Evolutionary conservation across 2,888 invertebrate genomes (phyloP), one percentile per base, ranked within the genome.

Genomic region (Dilophus febrilis): DNA sequence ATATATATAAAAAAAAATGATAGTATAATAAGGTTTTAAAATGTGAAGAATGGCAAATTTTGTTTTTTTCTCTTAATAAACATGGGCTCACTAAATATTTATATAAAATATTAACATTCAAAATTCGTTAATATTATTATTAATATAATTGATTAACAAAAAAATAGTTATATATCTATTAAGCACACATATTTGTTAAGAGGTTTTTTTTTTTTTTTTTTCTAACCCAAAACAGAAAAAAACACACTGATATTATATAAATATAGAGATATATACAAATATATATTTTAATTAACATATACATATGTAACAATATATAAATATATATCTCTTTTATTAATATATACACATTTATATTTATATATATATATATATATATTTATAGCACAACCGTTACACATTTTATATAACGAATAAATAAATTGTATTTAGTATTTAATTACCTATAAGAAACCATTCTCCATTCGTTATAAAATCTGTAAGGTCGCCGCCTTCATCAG

Each of bases 381-480:
- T 22, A 22, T 22, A 22, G 22, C 32, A 32, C 14, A 31, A 34
- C 34, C 34, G 17, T 22, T 34, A 34, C 34, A 34, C 34, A 34
- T 34, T 34, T 34, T 34, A 34, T 34, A 34, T 18, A 29, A 34
- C 34, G 34, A 34, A 34, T 17, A 17, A 34, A 34, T 18, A 16
- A 33, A 7, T 12, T 31, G 13, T 31, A 13, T 12, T 31, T 14
- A 13, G 22, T 12, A 32, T 41, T 47, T 59, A 60, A 81, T 78
- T 68, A 92, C 95, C 94, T 71, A 97, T 80, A 59, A 98, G 75
- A 68, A 94, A 90, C 95, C 97, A 98, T 71, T 98, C 98, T 56
- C 97, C 98, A 64, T 97, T 98, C 54, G 87, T 85, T 64, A 97
- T 94, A 74, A 95, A 98, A 70, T 87, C 90, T 54, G 88, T 83